Percentiles rank a stretch among this genome's conserved stretches.
Evolutionary conservation across 2,113 vertebrate genomes (phyloP).

Genomic region (Poicephalus meyeri): DNA sequence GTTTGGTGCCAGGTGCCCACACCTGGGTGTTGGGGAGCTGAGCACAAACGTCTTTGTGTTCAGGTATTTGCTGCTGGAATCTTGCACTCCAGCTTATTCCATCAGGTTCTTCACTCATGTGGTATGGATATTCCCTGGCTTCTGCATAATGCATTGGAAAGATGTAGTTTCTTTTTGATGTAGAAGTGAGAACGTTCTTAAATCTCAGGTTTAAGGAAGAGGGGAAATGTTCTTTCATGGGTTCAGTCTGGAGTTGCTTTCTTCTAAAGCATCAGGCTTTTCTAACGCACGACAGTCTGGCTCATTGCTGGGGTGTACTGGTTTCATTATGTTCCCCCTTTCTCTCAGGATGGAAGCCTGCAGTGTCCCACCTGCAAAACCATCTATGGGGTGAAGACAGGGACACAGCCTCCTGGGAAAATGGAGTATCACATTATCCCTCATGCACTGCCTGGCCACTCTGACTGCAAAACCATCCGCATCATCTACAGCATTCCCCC

Average conservation of each 20-base stretch:
- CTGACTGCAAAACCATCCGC: conserved; percentile 91
- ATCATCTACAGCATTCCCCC: conserved; percentile 96
- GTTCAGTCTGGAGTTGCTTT: background rate
- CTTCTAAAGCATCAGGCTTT: background rate
- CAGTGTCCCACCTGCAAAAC: conserved; percentile 98
- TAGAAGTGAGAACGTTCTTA: background rate
- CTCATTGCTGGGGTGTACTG: accelerated
- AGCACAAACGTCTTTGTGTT: accelerated
- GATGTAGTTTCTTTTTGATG: background rate
- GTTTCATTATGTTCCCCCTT: background rate
- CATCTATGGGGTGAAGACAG: conserved; percentile 95
- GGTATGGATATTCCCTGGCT: background rate
- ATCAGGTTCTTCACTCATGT: accelerated
- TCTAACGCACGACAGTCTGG: no score
- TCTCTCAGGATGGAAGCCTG: conserved; percentile 89
- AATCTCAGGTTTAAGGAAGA: background rate
- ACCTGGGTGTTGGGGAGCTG: background rate
- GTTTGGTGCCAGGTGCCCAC: background rate
- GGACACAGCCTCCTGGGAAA: conserved; percentile 94
- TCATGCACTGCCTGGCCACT: conserved; percentile 90
- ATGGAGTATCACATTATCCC: conserved; percentile 98
- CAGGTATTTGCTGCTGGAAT: background rate
- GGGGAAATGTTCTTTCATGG: background rate
- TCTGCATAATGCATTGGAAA: background rate
- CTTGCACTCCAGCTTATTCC: background rate